These are phyloP conservation scores for Phymanthus crucifer DNA, from an alignment of 92 coral and sea anemone genomes.

Conservation along the genomic window DNA sequence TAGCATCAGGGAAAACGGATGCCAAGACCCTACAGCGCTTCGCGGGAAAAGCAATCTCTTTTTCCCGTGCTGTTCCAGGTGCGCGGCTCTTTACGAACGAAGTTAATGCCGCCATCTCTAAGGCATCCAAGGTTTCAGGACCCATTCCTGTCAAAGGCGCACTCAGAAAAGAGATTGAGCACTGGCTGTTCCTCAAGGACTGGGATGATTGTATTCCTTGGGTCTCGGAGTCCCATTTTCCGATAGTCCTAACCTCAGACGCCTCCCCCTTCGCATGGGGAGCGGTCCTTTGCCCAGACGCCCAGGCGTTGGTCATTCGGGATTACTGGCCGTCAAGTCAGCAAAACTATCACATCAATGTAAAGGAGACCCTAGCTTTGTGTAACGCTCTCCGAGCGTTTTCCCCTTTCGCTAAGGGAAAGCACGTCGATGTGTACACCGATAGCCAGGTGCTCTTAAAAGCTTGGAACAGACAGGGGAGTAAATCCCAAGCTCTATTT, in stretches of 20 bases:
- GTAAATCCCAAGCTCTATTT: constrained; percentile 25
- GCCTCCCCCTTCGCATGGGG: constrained; percentile 56
- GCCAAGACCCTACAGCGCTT: constrained; percentile 29
- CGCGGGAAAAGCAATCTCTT: constrained; percentile 22
- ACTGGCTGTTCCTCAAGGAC: constrained; percentile 46
- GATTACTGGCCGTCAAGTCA: constrained; percentile 32
- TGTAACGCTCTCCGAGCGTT: constrained; percentile 34
- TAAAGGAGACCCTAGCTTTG: constrained; percentile 54
- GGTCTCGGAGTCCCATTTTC: constrained; percentile 32
- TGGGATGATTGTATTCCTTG: constrained; percentile 54
- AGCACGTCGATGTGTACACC: constrained; percentile 41
- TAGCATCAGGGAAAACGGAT: constrained; percentile 19
- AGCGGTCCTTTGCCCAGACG: constrained; percentile 31
- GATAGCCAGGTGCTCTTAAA: constrained; percentile 36
- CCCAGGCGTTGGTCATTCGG: constrained; percentile 16
- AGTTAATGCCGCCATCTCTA: constrained; percentile 17
- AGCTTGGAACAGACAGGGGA: constrained; percentile 42
- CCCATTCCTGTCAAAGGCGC: constrained; percentile 22
- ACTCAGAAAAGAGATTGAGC: constrained; percentile 42
- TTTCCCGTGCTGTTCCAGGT: constrained; percentile 31
- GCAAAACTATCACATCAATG: constrained; percentile 24
- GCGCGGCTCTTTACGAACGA: constrained; percentile 30
- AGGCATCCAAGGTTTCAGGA: constrained; percentile 12
- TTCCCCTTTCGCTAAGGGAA: constrained; percentile 13
- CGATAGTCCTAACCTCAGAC: constrained; percentile 28